Base-by-base conservation (phyloP, 1,140 invertebrate species). In the Heliconius melpomene region DNA sequence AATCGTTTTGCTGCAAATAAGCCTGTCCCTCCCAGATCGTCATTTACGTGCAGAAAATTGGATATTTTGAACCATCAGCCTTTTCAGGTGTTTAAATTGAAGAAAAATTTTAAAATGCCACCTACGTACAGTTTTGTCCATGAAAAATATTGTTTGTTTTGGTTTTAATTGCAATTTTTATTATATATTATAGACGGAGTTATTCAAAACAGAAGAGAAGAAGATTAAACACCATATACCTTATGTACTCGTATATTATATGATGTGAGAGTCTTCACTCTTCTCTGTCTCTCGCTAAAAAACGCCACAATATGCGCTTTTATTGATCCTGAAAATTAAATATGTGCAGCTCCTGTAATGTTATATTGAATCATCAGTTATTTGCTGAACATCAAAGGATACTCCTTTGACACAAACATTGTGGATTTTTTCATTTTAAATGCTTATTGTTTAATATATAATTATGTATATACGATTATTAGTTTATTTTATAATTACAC, bases 1-100 rank as follows among this genome's bases (percentile, higher is more conserved):
- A 77, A 77, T 77, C 40, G 57, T 77, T 66, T 77, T 77, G 75
- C 60, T 77, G 66, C 75, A 77, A 77, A 77, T 77, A 77, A 77
- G 75, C 75, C 75, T 70, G 75, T 77, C 75, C 36, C 36, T 70
- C 40, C 75, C 75, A 77, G 75, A 71, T 70, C 26, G 75, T 77
- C 75, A 66, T 71, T 77, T 70, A 77, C 60, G 57, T 66, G 75
- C 40, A 40, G 75, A 70, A 77, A 77, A 77, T 77, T 77, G 75
- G 46, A 77, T 77, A 77, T 77, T 77, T 77, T 77, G 23, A 38
- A 71, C 36, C 57, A 70, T 54, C 71, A 74, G 23, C 40, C 73
- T 52, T 77, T 71, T 46, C 60, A 66, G 23, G 50, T 74, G 72
- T 50, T 74, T 50, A 50, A 50, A 74, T 40, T 46, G n/a, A 50